Percentiles rank a stretch among this genome's conserved stretches.
These are phyloP conservation scores for Hippocampus kuda DNA, from an alignment of 2,797 vertebrate genomes.

Conservation along the genomic window DNA sequence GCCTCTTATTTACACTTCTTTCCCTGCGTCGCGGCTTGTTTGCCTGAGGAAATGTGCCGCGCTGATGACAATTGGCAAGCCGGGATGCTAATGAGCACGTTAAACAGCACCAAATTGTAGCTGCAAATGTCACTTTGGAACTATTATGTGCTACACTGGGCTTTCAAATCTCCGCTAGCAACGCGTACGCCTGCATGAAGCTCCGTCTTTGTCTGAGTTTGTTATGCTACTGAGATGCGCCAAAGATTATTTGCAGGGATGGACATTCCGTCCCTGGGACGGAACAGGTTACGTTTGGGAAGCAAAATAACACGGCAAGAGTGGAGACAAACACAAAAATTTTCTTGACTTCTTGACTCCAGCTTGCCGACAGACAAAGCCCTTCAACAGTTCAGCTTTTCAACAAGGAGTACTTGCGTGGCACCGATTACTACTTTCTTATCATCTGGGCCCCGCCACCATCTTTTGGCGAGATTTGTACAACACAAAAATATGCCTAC, in stretches of 20 bases:
- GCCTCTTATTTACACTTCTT: not conserved
- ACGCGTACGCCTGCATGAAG: not conserved
- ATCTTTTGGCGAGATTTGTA: too few species aligned
- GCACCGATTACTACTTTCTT: too few species aligned
- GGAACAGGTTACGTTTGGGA: too few species aligned
- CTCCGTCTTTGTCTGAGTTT: not conserved
- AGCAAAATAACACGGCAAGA: too few species aligned
- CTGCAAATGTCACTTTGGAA: conserved; percentile 6
- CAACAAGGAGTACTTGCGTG: too few species aligned
- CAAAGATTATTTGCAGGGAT: not conserved
- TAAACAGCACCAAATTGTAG: not conserved
- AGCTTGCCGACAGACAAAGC: too few species aligned
- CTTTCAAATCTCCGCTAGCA: not conserved
- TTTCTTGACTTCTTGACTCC: too few species aligned
- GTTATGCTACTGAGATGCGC: not conserved
- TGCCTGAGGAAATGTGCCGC: not conserved
- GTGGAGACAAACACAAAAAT: too few species aligned
- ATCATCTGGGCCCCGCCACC: too few species aligned
- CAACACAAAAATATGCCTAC: too few species aligned
- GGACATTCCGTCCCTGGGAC: too few species aligned
- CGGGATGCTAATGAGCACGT: not conserved
- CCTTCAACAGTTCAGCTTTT: too few species aligned
- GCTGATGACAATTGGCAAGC: conserved; percentile 1
- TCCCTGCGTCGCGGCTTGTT: not conserved
- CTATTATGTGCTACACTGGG: not conserved